Base-by-base conservation (phyloP, 2,888 invertebrate genomes). In the Auanema freiburgensis region DNA sequence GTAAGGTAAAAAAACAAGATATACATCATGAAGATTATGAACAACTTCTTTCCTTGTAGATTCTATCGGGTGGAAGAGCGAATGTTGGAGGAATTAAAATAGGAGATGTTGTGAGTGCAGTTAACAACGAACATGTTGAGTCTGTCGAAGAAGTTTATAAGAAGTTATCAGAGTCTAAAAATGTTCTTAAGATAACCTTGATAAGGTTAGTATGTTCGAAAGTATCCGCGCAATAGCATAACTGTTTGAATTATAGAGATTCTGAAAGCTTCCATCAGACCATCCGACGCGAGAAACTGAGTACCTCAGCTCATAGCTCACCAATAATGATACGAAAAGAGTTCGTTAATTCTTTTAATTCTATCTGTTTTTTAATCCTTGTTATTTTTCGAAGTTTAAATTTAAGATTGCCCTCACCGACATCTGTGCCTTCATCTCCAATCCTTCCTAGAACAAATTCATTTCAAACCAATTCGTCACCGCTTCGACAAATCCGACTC, bases 61-160 rank as follows among this genome's bases (percentile, higher is more conserved):
- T 62, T 40, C 56, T 62, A 40, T 50, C 62, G 1, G 56, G 62
- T n/a, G 62, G 62, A n/a, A 18, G 62, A 2, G 62, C 62, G 1
- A 33, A 23, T 23, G 46, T 56, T 21, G 33, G 41, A 10, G 62
- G 62, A 40, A 42, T 62, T 0, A n/a, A 25, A 24, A 57, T 62
- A 6, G 62, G 62, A 18, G 62, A 62, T 24, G 16, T 21, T 11
- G 42, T 62, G 1, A 40, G 49, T 16, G 41, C 44, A 25, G 44
- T 62, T 2, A 62, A 62, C 51, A 21, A 40, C 8, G 23, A 43
- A 25, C 8, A 18, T 6, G 50, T 57, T 14, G 23, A 21, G 12
- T 24, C 40, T 12, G 21, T 43, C 4, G 16, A 25, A 5, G 50
- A 62, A 12, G 62, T 57, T 8, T 57, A 62, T 41, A 50, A 40